A percentile compares a stretch with the other conserved stretches of the same genome.
Evolutionary conservation across 2,797 vertebrate species (phyloP).

Genomic region (Remorina albescens): DNA sequence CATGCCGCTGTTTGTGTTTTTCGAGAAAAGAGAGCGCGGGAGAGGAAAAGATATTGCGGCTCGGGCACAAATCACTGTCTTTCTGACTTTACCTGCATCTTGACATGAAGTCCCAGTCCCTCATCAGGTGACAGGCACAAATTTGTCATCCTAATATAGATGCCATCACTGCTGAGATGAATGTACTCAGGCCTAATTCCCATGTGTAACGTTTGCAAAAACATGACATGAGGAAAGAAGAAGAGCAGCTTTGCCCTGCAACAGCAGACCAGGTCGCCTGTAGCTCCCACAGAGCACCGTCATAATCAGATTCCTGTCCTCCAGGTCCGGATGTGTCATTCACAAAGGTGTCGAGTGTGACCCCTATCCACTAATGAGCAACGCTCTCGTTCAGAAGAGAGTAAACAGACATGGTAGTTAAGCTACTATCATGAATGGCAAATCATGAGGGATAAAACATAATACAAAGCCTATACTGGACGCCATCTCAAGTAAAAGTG

Average conservation of each 20-base stretch:
- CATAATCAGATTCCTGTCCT: constrained; percentile 76
- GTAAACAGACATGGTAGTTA: constrained; percentile 1
- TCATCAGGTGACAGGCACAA: constrained; percentile 79
- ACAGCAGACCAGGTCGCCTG: constrained; percentile 68
- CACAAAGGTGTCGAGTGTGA: constrained; percentile 29
- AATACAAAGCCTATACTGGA: background rate
- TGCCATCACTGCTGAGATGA: constrained; percentile 78
- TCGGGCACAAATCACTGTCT: constrained; percentile 79
- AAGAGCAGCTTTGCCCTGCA: constrained; percentile 73
- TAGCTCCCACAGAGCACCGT: constrained; percentile 56
- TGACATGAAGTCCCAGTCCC: constrained; percentile 81
- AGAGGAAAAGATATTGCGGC: constrained; percentile 54
- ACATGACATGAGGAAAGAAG: constrained; percentile 73
- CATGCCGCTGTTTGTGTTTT: constrained; percentile 44
- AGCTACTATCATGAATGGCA: no score
- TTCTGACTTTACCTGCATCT: constrained; percentile 77
- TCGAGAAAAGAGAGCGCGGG: constrained; percentile 32
- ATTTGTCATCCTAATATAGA: constrained; percentile 86
- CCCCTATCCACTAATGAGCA: constrained; percentile 44
- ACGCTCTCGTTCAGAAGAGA: constrained; percentile 12
- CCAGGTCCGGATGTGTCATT: constrained; percentile 62
- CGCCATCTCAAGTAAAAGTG: constrained; percentile 26
- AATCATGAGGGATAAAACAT: constrained; percentile 1
- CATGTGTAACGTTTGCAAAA: constrained; percentile 79
- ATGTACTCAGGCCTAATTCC: constrained; percentile 73